Base-by-base conservation (phyloP, 1,140 invertebrate species). In the Sycophaga agraensis region DNA sequence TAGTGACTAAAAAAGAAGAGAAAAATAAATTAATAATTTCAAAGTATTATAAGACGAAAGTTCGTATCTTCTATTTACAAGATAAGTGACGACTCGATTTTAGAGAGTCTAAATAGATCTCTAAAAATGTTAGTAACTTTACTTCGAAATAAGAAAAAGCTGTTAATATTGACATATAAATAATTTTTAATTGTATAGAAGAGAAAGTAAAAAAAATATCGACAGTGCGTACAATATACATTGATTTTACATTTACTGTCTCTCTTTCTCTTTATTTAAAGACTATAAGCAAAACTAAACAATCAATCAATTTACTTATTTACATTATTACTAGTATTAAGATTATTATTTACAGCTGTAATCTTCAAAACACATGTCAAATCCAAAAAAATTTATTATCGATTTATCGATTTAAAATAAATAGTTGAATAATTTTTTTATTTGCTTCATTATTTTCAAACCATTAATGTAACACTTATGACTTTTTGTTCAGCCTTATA, bases 51-150 rank as follows among this genome's bases (percentile, higher is more conserved):
- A 42, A 59, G 43, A 63, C 50, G 66, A 66, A 48, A 66, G 51
- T 66, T 63, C 58, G 68, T 72, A 66, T 70, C 62, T 65, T 66
- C 66, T 68, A 53, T 65, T 65, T 49, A 48, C 45, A 62, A 51
- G 19, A 28, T 53, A 39, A 67, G 50, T 51, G 59, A 28, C 45
- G 57, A 67, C 24, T 70, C 55, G 61, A 64, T 49, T 56, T 67
- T 62, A 59, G 43, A 51, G 57, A 63, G 28, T 43, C 22, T 2
- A 48, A 56, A 2, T 19, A 3, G n/a, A 42, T 49, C 4, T 49
- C 34, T 57, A 51, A 54, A 5, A 22, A 54, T 37, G 34, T 17
- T 8, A 17, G 14, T 43, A 24, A 43, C 24, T 50, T 43, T 40
- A 43, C 21, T 56, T 50, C 28, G n/a, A 43, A 28, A 54, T 37